Evolutionary conservation across 1,140 invertebrate genomes (phyloP), one percentile per base, ranked within the genome.

Genomic region (Drosophila arizonae): DNA sequence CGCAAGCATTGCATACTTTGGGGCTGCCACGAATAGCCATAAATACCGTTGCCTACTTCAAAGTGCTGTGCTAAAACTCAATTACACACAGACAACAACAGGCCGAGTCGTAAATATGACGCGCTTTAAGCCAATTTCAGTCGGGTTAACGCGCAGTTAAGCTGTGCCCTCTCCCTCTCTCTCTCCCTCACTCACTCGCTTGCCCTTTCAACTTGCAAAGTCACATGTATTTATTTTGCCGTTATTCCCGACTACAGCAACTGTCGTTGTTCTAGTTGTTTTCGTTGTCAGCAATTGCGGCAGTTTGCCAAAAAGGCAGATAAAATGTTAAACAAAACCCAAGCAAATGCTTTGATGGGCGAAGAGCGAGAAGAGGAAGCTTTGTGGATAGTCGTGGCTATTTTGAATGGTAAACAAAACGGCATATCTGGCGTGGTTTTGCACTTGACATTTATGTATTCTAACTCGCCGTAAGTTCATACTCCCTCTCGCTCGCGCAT

Each of bases 81-180:
- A 76, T 72, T 67, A 76, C 33, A 52, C 66, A 52, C 66, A 66
- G 26, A 24, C 66, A 79, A 69, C 62, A 71, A 41, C 77, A 72
- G 65, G 62, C 11, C 4, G 11, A 62, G 48, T 60, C 80, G 73
- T 87, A 84, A 87, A 88, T 87, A 67, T 72, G 67, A 52, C 46
- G 33, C 54, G 70, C 68, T 73, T 63, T 28, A 66, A 64, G 72
- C 64, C 72, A 41, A 76, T 79, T 87, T 78, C 55, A 73, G 54
- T 45, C 56, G 54, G 67, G 67, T 79, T 86, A 87, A 87, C 81
- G 79, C 81, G 79, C 46, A 54, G 70, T 86, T 76, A 74, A 78
- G 43, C 43, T 46, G n/a, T n/a, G 15, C 15, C 52, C 4, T 4
- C 8, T 39, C 51, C 62, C 41, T 36, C 21, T 24, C 21, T 24